phyloP scores from a whole-genome alignment of 1,140 invertebrate genomes.

The Arion vulgaris region DNA sequence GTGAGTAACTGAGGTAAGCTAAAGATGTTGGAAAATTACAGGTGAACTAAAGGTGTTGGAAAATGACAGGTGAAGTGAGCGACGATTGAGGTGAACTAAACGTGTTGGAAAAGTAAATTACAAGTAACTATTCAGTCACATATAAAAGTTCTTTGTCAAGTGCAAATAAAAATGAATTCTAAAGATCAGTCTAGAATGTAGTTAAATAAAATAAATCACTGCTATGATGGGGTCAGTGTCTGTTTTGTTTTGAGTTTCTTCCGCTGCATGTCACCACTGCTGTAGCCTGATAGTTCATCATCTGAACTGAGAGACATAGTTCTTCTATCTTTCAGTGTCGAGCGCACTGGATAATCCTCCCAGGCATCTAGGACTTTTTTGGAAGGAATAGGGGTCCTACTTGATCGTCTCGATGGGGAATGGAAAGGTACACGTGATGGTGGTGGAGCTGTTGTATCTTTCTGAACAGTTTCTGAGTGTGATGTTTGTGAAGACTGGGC shows the following conservation, averaged over 20 bases:
- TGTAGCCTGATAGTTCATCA: constrained; percentile 23
- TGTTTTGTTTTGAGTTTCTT: constrained; percentile 18
- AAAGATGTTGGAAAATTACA: too few species aligned
- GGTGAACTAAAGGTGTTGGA: too few species aligned
- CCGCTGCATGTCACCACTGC: background rate
- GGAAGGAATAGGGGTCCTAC: constrained; percentile 23
- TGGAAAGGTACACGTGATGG: background rate
- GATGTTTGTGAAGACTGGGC: background rate
- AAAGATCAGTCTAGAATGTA: background rate
- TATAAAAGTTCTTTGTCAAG: too few species aligned
- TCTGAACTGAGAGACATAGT: constrained; percentile 15
- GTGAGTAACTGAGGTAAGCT: too few species aligned
- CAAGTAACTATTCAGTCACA: too few species aligned
- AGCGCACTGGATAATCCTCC: constrained; percentile 1
- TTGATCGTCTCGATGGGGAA: constrained; percentile 11
- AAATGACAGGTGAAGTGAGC: too few species aligned
- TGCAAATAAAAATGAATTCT: too few species aligned
- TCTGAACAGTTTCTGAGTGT: background rate
- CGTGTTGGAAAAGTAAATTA: too few species aligned
- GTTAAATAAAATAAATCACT: background rate
- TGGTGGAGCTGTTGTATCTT: background rate
- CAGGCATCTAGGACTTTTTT: constrained; percentile 24
- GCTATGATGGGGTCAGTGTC: background rate
- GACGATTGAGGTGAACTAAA: too few species aligned
- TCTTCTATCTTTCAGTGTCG: background rate